phyloP scores from a whole-genome alignment of 53 echinoderm and acorn worm genomes.

The Echinometra lucunter region DNA sequence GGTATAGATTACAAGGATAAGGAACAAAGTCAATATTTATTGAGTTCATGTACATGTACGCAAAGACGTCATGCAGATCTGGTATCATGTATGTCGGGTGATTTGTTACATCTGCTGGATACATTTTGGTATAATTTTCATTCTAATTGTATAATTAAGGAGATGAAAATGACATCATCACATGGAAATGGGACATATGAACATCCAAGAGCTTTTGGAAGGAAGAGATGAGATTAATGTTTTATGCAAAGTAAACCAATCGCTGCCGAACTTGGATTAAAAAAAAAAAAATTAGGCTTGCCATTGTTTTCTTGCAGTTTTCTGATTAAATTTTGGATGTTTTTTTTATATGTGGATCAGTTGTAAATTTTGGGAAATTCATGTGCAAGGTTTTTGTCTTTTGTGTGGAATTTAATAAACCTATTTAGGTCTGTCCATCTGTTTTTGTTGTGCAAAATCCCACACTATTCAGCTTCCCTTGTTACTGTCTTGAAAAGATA shows the following conservation, averaged over 20 bases:
- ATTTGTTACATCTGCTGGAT: neutral
- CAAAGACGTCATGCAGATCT: constrained; percentile 9
- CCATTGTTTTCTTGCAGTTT: neutral
- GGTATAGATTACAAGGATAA: constrained; percentile 10
- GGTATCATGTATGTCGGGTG: neutral
- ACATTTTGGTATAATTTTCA: neutral
- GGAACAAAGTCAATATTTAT: constrained; percentile 54
- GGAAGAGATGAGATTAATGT: neutral
- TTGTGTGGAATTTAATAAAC: neutral
- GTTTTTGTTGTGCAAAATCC: neutral
- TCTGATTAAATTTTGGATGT: neutral
- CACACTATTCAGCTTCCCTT: neutral
- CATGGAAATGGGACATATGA: neutral
- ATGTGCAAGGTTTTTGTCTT: constrained; percentile 43
- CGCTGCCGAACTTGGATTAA: neutral
- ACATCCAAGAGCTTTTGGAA: neutral
- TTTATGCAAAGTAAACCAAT: too few species aligned
- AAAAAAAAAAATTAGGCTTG: neutral
- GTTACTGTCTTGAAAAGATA: neutral
- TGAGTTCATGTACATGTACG: neutral
- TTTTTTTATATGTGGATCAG: neutral
- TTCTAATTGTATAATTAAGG: neutral
- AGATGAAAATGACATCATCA: neutral
- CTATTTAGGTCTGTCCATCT: neutral
- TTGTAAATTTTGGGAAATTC: neutral